Percentiles rank a stretch among this genome's conserved stretches.
These are phyloP conservation scores for Pandemis cinnamomeana DNA, from an alignment of 2,888 invertebrate genomes.

Conservation along the genomic window DNA sequence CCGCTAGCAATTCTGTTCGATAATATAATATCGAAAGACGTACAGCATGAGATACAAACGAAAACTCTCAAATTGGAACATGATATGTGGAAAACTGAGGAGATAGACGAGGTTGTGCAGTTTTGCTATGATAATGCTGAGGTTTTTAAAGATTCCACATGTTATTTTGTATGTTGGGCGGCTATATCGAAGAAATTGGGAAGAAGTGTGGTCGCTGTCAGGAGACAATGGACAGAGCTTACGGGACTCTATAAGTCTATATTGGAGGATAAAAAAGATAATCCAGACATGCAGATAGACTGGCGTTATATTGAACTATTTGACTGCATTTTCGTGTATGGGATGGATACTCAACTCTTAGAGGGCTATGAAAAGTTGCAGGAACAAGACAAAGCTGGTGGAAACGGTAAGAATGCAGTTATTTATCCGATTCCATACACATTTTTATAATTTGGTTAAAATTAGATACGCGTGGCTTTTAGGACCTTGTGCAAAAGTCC, in stretches of 20 bases:
- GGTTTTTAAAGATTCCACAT: conserved; percentile 70
- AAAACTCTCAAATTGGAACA: conserved; percentile 39
- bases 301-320: conserved; percentile 78
- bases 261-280: conserved; percentile 72
- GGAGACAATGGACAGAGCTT: conserved; percentile 68
- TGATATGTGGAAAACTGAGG: conserved; percentile 57
- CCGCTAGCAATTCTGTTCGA: conserved; percentile 71
- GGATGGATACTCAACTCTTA: conserved; percentile 69
- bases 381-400: conserved; percentile 43
- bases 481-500: too few relatives aligned
- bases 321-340: conserved; percentile 78
- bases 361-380: conserved; percentile 60
- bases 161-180: conserved; percentile 73
- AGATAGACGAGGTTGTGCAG: conserved; percentile 66
- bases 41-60: conserved; percentile 54
- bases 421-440: too few relatives aligned
- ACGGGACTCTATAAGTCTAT: conserved; percentile 64
- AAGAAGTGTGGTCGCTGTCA: conserved; percentile 55
- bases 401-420: conserved; percentile 62
- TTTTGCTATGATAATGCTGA: conserved; percentile 70
- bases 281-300: conserved; percentile 74
- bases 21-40: conserved; percentile 69
- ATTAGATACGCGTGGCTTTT: too few relatives aligned
- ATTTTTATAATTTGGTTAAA: too few relatives aligned
- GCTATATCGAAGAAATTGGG: conserved; percentile 59